These are phyloP conservation scores for Oxycera nigricornis DNA, from an alignment of 2,888 invertebrate genomes.

Conservation along the genomic window DNA sequence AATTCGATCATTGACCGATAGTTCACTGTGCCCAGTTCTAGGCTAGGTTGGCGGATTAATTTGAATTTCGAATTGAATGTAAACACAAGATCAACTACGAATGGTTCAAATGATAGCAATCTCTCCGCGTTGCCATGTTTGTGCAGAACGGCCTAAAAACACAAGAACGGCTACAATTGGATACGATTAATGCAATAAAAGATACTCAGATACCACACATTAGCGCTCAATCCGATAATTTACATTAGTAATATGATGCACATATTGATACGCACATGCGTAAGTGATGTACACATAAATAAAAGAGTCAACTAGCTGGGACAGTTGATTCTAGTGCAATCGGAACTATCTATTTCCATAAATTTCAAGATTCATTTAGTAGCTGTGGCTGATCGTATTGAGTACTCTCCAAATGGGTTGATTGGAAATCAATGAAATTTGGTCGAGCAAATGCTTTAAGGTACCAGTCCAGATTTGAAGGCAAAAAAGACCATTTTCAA, in stretches of 20 bases:
- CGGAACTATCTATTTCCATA: conserved; percentile 5
- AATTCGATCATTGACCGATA: conserved; percentile 37
- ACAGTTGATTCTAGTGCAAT: not conserved
- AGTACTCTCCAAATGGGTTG: no score
- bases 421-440: no score
- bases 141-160: not conserved
- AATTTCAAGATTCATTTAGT: not conserved
- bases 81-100: conserved; percentile 33
- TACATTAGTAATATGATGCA: conserved; percentile 24
- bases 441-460: no score
- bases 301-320: not conserved
- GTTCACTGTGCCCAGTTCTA: conserved; percentile 32
- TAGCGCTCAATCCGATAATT: conserved; percentile 2
- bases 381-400: no score
- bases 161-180: conserved; percentile 2
- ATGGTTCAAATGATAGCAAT: conserved; percentile 18
- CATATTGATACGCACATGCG: conserved; percentile 30
- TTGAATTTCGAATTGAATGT: conserved; percentile 39
- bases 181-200: conserved; percentile 2
- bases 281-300: not conserved
- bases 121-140: not conserved
- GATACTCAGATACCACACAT: no score
- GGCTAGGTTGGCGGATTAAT: conserved; percentile 38
- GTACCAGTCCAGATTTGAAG: no score
- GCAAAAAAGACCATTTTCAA: no score